Percentiles rank a stretch among this genome's conserved stretches.
phyloP scores from a whole-genome alignment of 2,797 vertebrate species.

The Myotis findleyi region DNA sequence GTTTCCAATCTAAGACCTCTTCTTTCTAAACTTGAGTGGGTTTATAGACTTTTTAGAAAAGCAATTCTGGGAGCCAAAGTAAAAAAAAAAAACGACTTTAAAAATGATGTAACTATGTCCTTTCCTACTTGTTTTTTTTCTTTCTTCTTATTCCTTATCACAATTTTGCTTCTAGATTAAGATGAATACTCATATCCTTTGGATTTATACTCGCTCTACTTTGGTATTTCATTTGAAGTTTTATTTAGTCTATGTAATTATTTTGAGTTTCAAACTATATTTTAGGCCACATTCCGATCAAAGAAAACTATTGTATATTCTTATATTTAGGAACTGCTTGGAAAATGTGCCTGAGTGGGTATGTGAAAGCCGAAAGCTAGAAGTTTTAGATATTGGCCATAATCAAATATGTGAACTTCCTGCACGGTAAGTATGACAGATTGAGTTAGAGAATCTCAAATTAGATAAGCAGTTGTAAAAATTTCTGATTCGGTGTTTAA shows the following conservation, averaged over 20 bases:
- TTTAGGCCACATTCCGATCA: conserved; percentile 50
- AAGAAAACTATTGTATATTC: conserved; percentile 46
- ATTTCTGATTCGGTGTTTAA: conserved; percentile 76
- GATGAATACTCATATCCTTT: background rate
- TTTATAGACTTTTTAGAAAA: background rate
- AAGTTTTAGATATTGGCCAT: conserved; percentile 96
- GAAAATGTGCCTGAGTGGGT: conserved; percentile 96
- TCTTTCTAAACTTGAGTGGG: background rate
- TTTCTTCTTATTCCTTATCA: background rate
- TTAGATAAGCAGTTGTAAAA: conserved; percentile 63
- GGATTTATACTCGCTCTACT: background rate
- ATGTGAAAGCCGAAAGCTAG: conserved; percentile 95
- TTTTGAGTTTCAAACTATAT: background rate
- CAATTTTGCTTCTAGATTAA: conserved; percentile 25
- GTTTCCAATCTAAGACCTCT: background rate
- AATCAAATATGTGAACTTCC: conserved; percentile 96
- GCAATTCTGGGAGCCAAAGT: background rate
- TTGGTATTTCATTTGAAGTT: conserved; percentile 31
- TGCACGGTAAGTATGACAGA: conserved; percentile 90
- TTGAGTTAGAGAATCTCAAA: conserved; percentile 37
- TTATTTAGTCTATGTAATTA: conserved; percentile 59
- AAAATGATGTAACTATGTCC: background rate
- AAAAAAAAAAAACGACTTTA: background rate
- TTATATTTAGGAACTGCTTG: conserved; percentile 92
- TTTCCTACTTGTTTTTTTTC: background rate